These are phyloP conservation scores for Aphodius sticticus DNA, from an alignment of 2,888 invertebrate genomes.

Conservation along the genomic window DNA sequence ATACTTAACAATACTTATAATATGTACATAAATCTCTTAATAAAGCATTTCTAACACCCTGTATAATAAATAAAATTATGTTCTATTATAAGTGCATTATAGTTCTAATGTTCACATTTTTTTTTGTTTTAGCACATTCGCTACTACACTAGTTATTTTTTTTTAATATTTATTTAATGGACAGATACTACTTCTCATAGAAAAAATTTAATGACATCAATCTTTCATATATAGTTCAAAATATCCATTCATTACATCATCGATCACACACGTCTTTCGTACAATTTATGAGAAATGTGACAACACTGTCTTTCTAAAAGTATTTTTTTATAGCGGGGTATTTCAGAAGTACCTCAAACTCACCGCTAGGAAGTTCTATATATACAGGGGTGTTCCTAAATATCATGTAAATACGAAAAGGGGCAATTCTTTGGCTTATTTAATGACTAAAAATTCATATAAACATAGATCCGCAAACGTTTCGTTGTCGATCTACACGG, in stretches of 20 bases:
- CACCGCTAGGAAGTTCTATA: background rate
- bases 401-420: too few relatives aligned
- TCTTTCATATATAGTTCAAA: background rate
- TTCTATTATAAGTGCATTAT: slow-evolving; percentile 32
- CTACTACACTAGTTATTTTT: slow-evolving; percentile 31
- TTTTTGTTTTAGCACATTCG: slow-evolving; percentile 33
- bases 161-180: slow-evolving; percentile 35
- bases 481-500: too few relatives aligned
- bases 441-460: too few relatives aligned
- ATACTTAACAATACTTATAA: slow-evolving; percentile 16
- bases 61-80: slow-evolving; percentile 37
- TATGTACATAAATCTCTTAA: slow-evolving; percentile 34
- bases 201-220: slow-evolving; percentile 32
- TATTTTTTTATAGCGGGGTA: background rate
- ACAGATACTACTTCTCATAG: slow-evolving; percentile 38
- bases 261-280: background rate
- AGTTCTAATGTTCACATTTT: slow-evolving; percentile 34
- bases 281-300: background rate
- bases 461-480: too few relatives aligned
- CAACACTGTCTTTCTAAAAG: background rate
- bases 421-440: too few relatives aligned
- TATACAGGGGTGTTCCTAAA: too few relatives aligned
- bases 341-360: background rate
- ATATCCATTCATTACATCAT: background rate
- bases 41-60: slow-evolving; percentile 38